A percentile compares a stretch with the other conserved stretches of the same genome.
phyloP scores from a whole-genome alignment of 2,113 vertebrate species.

The Actenoides hombroni region DNA sequence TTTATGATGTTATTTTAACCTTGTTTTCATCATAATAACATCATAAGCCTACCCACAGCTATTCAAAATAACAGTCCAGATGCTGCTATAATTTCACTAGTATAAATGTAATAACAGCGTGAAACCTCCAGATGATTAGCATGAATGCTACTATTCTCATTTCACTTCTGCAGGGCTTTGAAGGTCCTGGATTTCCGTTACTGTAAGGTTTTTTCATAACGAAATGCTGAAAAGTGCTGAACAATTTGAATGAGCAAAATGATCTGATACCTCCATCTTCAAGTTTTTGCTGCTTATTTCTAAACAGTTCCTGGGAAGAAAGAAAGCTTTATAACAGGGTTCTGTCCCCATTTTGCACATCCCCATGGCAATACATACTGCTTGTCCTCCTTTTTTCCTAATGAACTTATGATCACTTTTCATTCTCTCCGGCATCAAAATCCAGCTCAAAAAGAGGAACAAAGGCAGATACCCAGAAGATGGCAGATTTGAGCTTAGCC shows the following conservation, averaged over 20 bases:
- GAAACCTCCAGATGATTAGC: not conserved
- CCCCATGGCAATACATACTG: not conserved
- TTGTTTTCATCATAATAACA: not conserved
- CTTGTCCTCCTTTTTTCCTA: not conserved
- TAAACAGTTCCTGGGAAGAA: not conserved
- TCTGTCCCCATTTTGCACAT: not conserved
- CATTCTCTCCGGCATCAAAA: not conserved
- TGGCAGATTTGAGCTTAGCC: slow-evolving; percentile 5
- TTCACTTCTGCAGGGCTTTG: not conserved
- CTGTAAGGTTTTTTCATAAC: not conserved
- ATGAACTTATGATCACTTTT: not conserved
- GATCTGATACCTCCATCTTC: not conserved
- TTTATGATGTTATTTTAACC: not conserved
- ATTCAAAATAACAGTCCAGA: not conserved
- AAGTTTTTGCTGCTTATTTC: not conserved
- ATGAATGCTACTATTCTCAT: not conserved
- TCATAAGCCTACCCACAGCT: not conserved
- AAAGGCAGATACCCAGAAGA: not conserved
- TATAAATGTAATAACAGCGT: not conserved
- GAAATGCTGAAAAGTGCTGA: not conserved
- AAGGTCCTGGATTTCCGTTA: not conserved
- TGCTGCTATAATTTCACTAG: not conserved
- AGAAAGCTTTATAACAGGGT: not conserved
- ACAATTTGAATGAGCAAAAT: not conserved
- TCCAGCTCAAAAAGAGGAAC: not conserved